Percentiles rank a stretch among this genome's conserved stretches.
Conservation (phyloP, 2,888 invertebrate species). For the Calameuta filiformis region DNA sequence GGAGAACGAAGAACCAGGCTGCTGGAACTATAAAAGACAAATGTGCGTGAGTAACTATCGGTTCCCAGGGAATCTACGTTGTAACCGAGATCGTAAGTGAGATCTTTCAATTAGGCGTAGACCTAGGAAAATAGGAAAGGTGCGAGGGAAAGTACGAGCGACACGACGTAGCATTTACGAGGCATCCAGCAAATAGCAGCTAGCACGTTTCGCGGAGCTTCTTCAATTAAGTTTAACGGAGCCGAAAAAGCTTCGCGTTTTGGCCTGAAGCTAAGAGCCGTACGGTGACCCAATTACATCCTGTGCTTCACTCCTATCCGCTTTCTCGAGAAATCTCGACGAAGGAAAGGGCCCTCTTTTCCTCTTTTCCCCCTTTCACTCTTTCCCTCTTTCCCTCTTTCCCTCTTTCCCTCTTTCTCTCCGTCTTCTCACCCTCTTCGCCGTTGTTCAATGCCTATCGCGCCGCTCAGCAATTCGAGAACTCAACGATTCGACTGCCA, state of each 20-base stretch:
- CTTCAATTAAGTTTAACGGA: conserved; percentile 48
- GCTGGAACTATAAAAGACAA: too few species aligned
- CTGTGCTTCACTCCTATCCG: background rate
- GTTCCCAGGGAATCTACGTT: too few species aligned
- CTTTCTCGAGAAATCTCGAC: too few species aligned
- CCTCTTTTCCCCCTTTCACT: background rate
- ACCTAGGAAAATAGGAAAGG: too few species aligned
- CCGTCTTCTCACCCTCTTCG: background rate
- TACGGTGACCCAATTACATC: conserved; percentile 49
- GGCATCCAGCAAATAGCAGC: background rate
- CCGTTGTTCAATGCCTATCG: background rate
- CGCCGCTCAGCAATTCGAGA: too few species aligned
- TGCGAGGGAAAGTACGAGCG: background rate
- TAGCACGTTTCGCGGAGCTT: conserved; percentile 13
- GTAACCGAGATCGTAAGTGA: background rate
- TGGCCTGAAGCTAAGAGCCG: conserved; percentile 13
- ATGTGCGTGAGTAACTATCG: too few species aligned
- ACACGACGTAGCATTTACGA: background rate
- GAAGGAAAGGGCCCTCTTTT: background rate
- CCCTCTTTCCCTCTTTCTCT: background rate
- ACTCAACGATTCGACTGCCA: too few species aligned
- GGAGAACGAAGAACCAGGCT: too few species aligned
- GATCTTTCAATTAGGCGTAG: background rate
- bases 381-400: too few species aligned
- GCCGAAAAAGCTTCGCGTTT: conserved; percentile 38